Evolutionary conservation across 2,797 vertebrate genomes (phyloP).

Genomic region (Artibeus jamaicensis): DNA sequence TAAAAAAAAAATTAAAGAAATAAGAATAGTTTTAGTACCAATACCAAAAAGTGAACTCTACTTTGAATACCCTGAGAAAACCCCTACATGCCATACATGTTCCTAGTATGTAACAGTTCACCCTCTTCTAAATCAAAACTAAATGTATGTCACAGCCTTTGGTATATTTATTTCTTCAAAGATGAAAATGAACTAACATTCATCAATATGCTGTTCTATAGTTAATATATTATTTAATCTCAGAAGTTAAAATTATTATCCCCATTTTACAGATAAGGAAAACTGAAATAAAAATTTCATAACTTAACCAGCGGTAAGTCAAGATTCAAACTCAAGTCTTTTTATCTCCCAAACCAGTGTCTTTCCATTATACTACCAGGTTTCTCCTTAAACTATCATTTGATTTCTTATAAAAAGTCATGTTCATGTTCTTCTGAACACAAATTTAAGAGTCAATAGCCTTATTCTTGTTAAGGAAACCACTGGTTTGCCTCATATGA

Average conservation of each 20-base stretch:
- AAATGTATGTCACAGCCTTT: neutral
- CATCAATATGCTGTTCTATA: neutral
- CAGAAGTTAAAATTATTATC: neutral
- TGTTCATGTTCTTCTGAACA: neutral
- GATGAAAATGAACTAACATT: conserved; percentile 1
- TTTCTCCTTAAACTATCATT: neutral
- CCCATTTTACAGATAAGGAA: neutral
- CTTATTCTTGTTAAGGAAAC: neutral
- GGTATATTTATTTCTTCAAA: neutral
- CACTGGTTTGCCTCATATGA: neutral
- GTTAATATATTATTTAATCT: neutral
- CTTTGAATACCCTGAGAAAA: neutral
- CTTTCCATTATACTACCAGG: neutral
- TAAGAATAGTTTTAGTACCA: neutral
- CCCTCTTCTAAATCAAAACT: conserved; percentile 15
- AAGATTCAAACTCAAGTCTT: neutral
- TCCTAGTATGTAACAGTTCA: neutral
- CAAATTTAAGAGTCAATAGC: neutral
- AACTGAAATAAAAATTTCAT: neutral
- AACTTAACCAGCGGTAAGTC: neutral
- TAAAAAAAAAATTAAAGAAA: too few species aligned
- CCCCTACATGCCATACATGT: neutral
- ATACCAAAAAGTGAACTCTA: neutral
- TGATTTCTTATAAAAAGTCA: neutral
- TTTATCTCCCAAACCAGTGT: neutral